A percentile compares a stretch with the other conserved stretches of the same genome.
Evolutionary conservation across 2,113 vertebrate genomes (phyloP).

Genomic region (Suncus etruscus): DNA sequence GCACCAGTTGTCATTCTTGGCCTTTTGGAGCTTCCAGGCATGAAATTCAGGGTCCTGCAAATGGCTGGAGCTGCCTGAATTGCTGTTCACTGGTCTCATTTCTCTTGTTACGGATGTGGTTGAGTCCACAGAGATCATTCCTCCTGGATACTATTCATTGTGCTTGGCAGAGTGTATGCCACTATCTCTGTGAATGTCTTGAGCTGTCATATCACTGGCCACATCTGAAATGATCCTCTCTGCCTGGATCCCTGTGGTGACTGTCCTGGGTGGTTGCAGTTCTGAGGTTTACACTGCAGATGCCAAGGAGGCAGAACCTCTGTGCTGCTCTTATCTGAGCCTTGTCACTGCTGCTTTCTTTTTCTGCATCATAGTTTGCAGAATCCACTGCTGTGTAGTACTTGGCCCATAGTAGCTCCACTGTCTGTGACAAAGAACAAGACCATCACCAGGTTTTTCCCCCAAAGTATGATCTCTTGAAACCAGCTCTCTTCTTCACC

Average conservation of each 20-base stretch:
- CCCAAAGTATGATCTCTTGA: neutral
- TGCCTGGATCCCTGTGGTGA: neutral
- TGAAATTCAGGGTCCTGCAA: too few species aligned
- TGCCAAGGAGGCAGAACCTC: neutral
- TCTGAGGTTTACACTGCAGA: neutral
- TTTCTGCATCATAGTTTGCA: neutral
- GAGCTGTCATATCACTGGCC: neutral
- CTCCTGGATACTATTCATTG: neutral
- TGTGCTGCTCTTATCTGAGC: neutral
- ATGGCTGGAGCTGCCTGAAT: too few species aligned
- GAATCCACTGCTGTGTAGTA: fast-evolving
- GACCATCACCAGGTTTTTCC: neutral
- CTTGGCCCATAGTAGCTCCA: neutral
- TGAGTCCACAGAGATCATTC: neutral
- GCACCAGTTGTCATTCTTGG: neutral
- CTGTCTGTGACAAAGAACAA: neutral
- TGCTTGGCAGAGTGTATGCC: neutral
- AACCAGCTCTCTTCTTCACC: fast-evolving
- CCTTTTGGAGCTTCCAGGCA: too few species aligned
- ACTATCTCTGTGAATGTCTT: neutral
- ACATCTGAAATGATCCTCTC: neutral
- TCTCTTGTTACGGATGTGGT: too few species aligned
- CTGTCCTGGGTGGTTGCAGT: neutral
- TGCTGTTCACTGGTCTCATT: too few species aligned
- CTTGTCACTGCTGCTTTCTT: neutral